Evolutionary conservation across 2,888 invertebrate species (phyloP).

Genomic region (Vandiemenella viatica): DNA sequence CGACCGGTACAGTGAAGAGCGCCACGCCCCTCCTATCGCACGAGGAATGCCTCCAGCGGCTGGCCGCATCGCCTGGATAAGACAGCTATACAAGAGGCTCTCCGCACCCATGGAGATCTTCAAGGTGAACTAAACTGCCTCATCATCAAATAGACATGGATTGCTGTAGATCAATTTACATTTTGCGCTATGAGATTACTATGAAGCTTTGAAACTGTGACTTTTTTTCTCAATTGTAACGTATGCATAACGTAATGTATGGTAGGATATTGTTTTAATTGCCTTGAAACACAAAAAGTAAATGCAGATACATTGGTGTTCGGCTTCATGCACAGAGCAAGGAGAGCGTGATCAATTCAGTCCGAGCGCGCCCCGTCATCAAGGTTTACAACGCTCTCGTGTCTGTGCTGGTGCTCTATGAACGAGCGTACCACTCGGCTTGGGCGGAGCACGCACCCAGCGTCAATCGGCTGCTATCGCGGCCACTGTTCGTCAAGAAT

Average conservation of each 20-base stretch:
- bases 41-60: slow-evolving; percentile 65
- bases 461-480: slow-evolving; percentile 44
- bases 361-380: slow-evolving; percentile 56
- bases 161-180: neutral
- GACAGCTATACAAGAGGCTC: slow-evolving; percentile 58
- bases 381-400: slow-evolving; percentile 65
- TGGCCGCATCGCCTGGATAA: slow-evolving; percentile 70
- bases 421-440: slow-evolving; percentile 65
- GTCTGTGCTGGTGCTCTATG: slow-evolving; percentile 66
- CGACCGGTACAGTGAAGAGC: slow-evolving; percentile 62
- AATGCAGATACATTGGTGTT: no score
- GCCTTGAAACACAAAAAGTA: no score
- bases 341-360: slow-evolving; percentile 36
- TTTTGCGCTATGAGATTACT: neutral
- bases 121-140: slow-evolving; percentile 18
- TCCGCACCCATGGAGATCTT: slow-evolving; percentile 57
- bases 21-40: slow-evolving; percentile 55
- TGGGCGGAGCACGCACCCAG: slow-evolving; percentile 64
- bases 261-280: no score
- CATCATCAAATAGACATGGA: neutral
- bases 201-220: no score
- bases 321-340: no score
- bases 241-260: no score
- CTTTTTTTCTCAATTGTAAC: no score
- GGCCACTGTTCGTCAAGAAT: slow-evolving; percentile 53